These are phyloP conservation scores for Pycnomerus fuliginosus DNA, from an alignment of 2,888 invertebrate species.

Conservation along the genomic window DNA sequence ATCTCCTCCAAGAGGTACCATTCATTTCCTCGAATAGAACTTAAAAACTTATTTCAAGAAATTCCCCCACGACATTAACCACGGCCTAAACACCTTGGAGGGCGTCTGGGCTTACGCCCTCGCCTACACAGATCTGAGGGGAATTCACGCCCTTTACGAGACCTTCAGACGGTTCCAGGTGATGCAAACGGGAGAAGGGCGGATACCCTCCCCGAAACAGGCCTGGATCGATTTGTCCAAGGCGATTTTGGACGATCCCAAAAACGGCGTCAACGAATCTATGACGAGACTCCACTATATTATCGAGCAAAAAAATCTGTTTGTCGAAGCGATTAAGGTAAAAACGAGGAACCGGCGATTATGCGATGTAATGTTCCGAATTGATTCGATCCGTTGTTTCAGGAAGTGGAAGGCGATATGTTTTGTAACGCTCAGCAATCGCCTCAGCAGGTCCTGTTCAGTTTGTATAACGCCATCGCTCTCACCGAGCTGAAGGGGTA, in stretches of 20 bases:
- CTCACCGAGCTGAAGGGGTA: slow-evolving; percentile 85
- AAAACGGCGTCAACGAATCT: slow-evolving; percentile 59
- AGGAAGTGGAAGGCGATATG: slow-evolving; percentile 66
- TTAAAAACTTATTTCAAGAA: slow-evolving; percentile 12
- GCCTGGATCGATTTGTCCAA: slow-evolving; percentile 67
- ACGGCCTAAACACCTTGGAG: slow-evolving; percentile 39
- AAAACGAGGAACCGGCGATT: slow-evolving; percentile 4
- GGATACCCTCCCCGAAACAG: slow-evolving; percentile 51
- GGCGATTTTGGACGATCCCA: slow-evolving; percentile 64
- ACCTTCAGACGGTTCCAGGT: slow-evolving; percentile 64
- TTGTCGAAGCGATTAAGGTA: slow-evolving; percentile 68
- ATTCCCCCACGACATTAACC: slow-evolving; percentile 30
- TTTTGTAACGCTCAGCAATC: slow-evolving; percentile 75
- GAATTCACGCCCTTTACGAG: slow-evolving; percentile 67
- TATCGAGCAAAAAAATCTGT: slow-evolving; percentile 65
- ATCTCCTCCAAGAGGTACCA: slow-evolving; percentile 52
- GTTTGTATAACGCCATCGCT: slow-evolving; percentile 77
- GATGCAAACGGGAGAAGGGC: slow-evolving; percentile 45
- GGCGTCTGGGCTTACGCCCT: slow-evolving; percentile 66
- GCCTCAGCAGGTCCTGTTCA: slow-evolving; percentile 78
- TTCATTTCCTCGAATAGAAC: background rate
- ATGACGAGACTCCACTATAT: slow-evolving; percentile 61
- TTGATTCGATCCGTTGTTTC: slow-evolving; percentile 25
- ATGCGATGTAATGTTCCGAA: no score
- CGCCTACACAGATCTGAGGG: slow-evolving; percentile 60